Percentiles rank a stretch among this genome's conserved stretches.
phyloP scores from a whole-genome alignment of 2,888 invertebrate genomes.

The Yponomeuta sedellus region DNA sequence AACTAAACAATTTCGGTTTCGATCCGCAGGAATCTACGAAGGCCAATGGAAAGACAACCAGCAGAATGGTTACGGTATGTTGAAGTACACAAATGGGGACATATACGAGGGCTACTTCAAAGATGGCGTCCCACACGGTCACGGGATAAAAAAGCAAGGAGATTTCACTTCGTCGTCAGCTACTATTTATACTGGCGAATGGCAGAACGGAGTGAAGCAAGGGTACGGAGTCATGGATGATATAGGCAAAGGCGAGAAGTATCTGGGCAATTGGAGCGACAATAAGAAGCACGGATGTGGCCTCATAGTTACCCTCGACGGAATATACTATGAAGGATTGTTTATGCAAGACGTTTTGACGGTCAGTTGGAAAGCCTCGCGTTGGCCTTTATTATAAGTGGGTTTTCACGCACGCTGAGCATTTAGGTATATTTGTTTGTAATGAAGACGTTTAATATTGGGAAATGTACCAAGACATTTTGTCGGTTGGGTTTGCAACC shows the following conservation, averaged over 20 bases:
- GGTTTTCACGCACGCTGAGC: slow-evolving; percentile 15
- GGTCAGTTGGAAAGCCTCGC: slow-evolving; percentile 58
- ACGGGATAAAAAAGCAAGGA: slow-evolving; percentile 88
- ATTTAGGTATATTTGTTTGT: background rate
- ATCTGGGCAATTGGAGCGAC: slow-evolving; percentile 92
- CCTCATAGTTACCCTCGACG: slow-evolving; percentile 90
- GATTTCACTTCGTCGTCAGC: slow-evolving; percentile 84
- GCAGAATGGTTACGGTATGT: slow-evolving; percentile 87
- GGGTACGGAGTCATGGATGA: slow-evolving; percentile 95
- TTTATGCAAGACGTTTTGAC: slow-evolving; percentile 87
- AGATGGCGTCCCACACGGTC: slow-evolving; percentile 89
- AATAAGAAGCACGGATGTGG: slow-evolving; percentile 90
- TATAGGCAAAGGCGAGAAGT: slow-evolving; percentile 90
- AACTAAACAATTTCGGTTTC: background rate
- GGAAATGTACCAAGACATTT: background rate
- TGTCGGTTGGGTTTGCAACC: background rate
- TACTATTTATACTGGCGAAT: slow-evolving; percentile 93
- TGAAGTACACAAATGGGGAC: slow-evolving; percentile 86
- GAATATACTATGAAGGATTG: slow-evolving; percentile 93
- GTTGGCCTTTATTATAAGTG: background rate
- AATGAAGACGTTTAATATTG: background rate
- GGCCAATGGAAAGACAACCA: slow-evolving; percentile 89
- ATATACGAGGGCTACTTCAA: slow-evolving; percentile 92
- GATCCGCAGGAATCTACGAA: slow-evolving; percentile 80
- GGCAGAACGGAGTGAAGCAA: slow-evolving; percentile 84